A percentile compares a stretch with the other conserved stretches of the same genome.
Conservation (phyloP, 2,888 invertebrate species). For the Allolobophora icterica region DNA sequence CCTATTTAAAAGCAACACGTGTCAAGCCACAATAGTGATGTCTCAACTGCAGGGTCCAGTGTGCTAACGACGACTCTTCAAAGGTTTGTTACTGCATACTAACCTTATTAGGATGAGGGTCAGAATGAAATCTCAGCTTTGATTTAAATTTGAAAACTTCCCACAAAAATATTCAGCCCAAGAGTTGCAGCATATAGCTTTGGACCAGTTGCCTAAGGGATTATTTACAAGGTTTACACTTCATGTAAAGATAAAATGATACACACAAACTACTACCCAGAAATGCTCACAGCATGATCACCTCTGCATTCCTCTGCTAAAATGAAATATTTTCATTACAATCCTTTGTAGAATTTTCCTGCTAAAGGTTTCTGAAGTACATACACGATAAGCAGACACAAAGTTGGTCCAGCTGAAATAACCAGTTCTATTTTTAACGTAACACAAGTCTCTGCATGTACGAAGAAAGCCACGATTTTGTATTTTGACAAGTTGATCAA, state of each 20-base stretch:
- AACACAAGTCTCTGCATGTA: neutral
- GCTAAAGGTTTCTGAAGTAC: neutral
- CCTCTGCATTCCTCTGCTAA: neutral
- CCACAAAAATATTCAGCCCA: neutral
- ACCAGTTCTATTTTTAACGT: neutral
- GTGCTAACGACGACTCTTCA: too few relatives aligned
- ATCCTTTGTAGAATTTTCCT: neutral
- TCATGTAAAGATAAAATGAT: neutral
- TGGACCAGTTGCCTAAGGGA: neutral
- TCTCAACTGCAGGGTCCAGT: too few relatives aligned
- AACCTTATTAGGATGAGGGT: too few relatives aligned
- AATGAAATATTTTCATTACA: too few relatives aligned
- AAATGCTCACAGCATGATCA: neutral
- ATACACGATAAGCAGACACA: neutral
- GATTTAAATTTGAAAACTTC: neutral
- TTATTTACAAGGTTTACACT: neutral
- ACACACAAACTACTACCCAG: neutral
- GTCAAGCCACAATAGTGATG: too few relatives aligned
- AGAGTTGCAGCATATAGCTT: neutral
- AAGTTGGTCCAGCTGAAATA: neutral
- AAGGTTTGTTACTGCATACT: too few relatives aligned
- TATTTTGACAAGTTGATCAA: neutral
- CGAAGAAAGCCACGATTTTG: slow-evolving; percentile 7
- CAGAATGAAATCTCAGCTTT: neutral
- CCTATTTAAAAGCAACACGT: too few relatives aligned